Base-by-base conservation (phyloP, 2,797 vertebrate genomes). In the Cossypha polioptera region DNA sequence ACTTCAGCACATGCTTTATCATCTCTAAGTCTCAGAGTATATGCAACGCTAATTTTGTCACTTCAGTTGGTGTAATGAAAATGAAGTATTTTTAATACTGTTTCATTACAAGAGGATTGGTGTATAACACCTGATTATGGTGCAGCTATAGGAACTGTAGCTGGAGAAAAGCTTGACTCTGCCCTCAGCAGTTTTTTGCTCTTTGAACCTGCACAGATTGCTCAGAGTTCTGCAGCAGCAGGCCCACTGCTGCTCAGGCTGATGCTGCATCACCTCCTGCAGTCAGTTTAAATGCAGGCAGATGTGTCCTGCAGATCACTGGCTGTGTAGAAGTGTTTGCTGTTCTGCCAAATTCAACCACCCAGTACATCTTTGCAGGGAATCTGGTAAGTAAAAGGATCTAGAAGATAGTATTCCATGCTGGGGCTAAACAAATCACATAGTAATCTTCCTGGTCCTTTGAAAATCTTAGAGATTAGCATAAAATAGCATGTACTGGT, bases 261-360 rank as follows among this genome's bases (percentile, higher is more conserved):
- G 67, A 66, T 76, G 86, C 96, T 33, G 94, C 95, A 4, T 94
- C 93, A 53, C 96, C 97, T 15, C 96, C 97, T 13, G 19, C 5
- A 3, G 38, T 97, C 97, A 91, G 11, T 17, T 88, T 98, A 40
- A 84, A 88, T 2, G 57, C 91, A 5, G 90, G 59, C 29, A 96
- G 87, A 74, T 98, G 96, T 86, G 90, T 89, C 73, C 85, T 98
- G 24, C 88, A 97, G 53, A 94, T 97, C 92, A 94, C 95, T 48
- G 96, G 82, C 47, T 92, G 68, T 25, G 47, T 96, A 31, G 28
- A 97, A 82, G 57, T 95, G 28, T 92, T 97, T 82, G 93, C 95
- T 62, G 35, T 97, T 58, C 53, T 90, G 20, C 71, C 94, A 81
- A 89, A 97, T 68, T 90, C 95, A 7, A 96, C 96, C 3, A 71